phyloP scores from a whole-genome alignment of 2,888 invertebrate species.

The Eilema depressum region DNA sequence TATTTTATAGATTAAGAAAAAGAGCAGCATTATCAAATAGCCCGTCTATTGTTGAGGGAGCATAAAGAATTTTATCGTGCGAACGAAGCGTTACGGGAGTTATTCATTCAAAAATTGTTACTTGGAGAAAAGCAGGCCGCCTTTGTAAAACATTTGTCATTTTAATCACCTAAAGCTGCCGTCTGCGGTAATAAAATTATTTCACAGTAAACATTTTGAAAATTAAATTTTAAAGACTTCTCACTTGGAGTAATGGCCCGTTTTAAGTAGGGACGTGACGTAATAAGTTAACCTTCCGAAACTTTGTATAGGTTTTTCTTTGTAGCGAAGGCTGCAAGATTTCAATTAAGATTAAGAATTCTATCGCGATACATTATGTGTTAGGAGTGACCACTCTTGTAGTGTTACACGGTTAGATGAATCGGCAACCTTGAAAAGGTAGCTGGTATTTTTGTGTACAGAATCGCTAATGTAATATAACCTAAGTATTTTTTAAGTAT shows the following conservation, averaged over 20 bases:
- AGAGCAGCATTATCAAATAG: conserved; percentile 31
- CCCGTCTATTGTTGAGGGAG: conserved; percentile 34
- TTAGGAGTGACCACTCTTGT: conserved; percentile 1
- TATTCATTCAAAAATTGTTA: conserved; percentile 57
- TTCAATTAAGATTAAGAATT: conserved; percentile 8
- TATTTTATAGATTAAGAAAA: conserved; percentile 5
- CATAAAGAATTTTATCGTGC: conserved; percentile 44
- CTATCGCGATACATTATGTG: not conserved
- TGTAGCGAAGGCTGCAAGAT: not conserved
- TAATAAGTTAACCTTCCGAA: conserved; percentile 47
- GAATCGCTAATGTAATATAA: too few species aligned
- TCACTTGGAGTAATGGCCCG: conserved; percentile 57
- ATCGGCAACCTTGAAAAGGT: not conserved
- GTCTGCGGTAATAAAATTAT: conserved; percentile 75
- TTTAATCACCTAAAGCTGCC: conserved; percentile 67
- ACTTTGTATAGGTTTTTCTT: conserved; percentile 19
- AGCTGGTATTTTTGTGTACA: too few species aligned
- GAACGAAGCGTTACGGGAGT: conserved; percentile 50
- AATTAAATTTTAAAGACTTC: conserved; percentile 71
- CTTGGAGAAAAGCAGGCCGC: conserved; percentile 50
- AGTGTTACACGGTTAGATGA: not conserved
- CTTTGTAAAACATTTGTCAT: conserved; percentile 65
- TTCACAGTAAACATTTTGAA: conserved; percentile 73
- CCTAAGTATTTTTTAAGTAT: too few species aligned
- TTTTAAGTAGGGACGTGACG: conserved; percentile 53